A percentile compares a stretch with the other conserved stretches of the same genome.
phyloP scores from a whole-genome alignment of 1,140 invertebrate genomes.

The Popillia japonica region DNA sequence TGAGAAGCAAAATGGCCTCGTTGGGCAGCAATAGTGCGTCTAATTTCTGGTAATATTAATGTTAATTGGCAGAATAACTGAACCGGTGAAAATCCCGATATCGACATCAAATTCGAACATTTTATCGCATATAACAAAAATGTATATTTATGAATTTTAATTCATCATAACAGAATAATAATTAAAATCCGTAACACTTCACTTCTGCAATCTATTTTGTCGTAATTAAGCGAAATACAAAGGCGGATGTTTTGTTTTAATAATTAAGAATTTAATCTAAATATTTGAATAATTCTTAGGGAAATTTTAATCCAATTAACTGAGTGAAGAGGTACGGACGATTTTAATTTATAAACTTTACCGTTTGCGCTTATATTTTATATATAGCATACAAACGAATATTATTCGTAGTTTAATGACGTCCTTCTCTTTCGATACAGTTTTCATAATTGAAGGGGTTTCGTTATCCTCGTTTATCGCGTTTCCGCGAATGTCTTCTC shows the following conservation, averaged over 20 bases:
- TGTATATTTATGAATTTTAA: slow-evolving; percentile 29
- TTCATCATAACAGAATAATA: not conserved
- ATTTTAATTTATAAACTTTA: slow-evolving; percentile 38
- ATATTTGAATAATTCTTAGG: slow-evolving; percentile 39
- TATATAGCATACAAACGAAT: not conserved
- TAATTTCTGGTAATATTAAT: slow-evolving; percentile 5
- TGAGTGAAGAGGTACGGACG: not conserved
- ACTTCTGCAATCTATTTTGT: not conserved
- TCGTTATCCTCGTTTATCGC: not conserved
- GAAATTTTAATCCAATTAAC: slow-evolving; percentile 39
- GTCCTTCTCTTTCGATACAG: slow-evolving; percentile 7
- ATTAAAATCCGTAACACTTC: slow-evolving; percentile 32
- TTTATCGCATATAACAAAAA: not conserved
- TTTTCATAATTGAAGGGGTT: slow-evolving; percentile 27
- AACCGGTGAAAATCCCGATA: not conserved
- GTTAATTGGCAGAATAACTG: not conserved
- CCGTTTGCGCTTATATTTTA: not conserved
- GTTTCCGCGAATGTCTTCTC: not conserved
- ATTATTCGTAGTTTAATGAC: slow-evolving; percentile 37
- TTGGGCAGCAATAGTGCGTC: not conserved
- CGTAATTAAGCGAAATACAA: slow-evolving; percentile 25
- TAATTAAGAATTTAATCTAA: slow-evolving; percentile 39
- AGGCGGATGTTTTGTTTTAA: slow-evolving; percentile 36
- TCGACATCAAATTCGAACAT: slow-evolving; percentile 5
- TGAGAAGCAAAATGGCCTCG: not conserved